Base-by-base conservation (phyloP, 1,140 invertebrate genomes). In the Caenorhabditis latens region DNA sequence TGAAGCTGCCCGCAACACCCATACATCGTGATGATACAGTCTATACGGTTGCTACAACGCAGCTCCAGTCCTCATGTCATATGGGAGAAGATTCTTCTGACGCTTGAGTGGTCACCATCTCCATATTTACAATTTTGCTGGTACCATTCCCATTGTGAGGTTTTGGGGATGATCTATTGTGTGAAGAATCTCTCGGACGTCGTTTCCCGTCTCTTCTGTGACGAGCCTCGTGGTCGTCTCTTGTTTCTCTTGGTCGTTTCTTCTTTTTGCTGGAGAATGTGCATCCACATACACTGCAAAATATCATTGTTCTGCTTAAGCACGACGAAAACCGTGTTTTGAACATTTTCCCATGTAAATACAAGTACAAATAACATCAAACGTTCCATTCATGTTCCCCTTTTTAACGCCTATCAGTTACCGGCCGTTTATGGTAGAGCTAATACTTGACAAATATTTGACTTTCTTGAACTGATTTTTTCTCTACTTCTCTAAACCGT, bases 31-130 rank as follows among this genome's bases (percentile, higher is more conserved):
- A 71, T 67, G 19, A 67, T 4, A 75, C 42, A 75, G 42, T 79
- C 46, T 50, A 79, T 50, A 79, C 19, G 71, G 71, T 79, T 79
- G 71, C 71, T 21, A 79, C 71, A n/a, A 21, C 7, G n/a, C 71
- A 79, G n/a, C 46, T 50, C 71, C 71, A 79, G 71, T 79, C 71
- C 46, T 79, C 46, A 79, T 79, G 71, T 79, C 71, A 79, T 50
- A 79, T 48, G 21, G 71, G 46, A 50, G 71, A 46, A 7, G 46
- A 24, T 4, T 46, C 53, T 79, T 79, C 71, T 24, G 71, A 19
- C 13, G 71, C 24, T 4, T n/a, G 19, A 21, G 43, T 50, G 14
- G 43, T 50, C 2, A 79, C 71, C 71, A 79, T 50, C n/a, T 79
- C 71, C 43, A 79, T 50, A 50, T 79, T 50, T 11, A 79, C 71